Evolutionary conservation across 2,888 invertebrate species (phyloP), one percentile per base, ranked within the genome.

Genomic region (Phengaris arion): DNA sequence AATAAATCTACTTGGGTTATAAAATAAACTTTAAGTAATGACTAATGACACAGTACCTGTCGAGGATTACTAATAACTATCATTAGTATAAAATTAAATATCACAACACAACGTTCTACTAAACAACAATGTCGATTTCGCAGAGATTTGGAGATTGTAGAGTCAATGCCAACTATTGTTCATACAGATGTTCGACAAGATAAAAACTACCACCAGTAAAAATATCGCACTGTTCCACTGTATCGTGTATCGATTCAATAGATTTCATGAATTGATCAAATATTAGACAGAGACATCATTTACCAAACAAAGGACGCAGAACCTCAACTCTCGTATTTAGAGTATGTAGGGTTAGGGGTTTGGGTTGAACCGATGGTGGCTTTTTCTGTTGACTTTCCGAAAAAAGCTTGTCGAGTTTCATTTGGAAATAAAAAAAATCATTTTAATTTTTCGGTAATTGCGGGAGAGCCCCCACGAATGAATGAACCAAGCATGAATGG

Each of bases 131-230:
- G 48, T 48, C 48, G 48, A 48, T 48, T 54, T 12, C 22, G 22
- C 59, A 10, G 70, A 9, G 70, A 70, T 70, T 70, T 52, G 51
- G 52, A 51, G 64, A 15, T 7, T 64, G 22, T 35, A 35, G 46
- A 48, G 51, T 70, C 70, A 70, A 70, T 52, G 70, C 70, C 70
- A 70, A 52, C 70, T 59, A 59, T 59, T 59, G 59, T 59, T 59
- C 59, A 59, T 9, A 10, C 59, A 22, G 59, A 22, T 22, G 22
- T 22, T 59, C 5, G 22, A 59, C 15, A 59, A 59, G 22, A 59
- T 59, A 59, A 59, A 22, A 59, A 15, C 22, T 15, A 59, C 10
- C 59, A 59, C 22, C 22, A 59, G 59, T 59, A 59, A 59, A 59
- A 59, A 59, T 59, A 35, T 35, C 2, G 35, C 0, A 35, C 35